Evolutionary conservation across 2,113 vertebrate species (phyloP), one percentile per base, ranked within the genome.

Genomic region (Probosciger aterrimus): DNA sequence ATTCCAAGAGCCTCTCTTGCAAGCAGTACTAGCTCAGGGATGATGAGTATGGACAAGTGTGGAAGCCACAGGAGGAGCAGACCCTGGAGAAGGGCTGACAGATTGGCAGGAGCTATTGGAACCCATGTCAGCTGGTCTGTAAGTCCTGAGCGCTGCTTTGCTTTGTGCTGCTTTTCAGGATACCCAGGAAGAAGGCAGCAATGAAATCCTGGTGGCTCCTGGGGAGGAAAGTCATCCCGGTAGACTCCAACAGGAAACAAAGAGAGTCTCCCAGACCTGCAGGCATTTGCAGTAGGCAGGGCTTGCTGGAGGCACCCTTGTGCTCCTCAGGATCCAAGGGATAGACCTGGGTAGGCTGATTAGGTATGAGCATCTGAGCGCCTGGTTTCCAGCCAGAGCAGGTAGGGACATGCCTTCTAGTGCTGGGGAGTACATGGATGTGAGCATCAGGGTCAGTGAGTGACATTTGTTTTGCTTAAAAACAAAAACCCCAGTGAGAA

Each of bases 101-200:
- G 22, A n/a, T 44, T 5, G 8, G 8, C 49, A 37, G 62, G 33
- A 63, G 20, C 20, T 30, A 2, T 17, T 2, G 4, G 50, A 20
- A 33, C 6, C 11, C 0, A 0, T 1, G 0, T 62, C 37, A 50
- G n/a, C 44, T 4, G 1, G 7, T 53, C 30, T 15, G 2, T 13
- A 53, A 43, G 22, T n/a, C 10, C 4, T 10, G 24, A 82, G 50
- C 17, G 3, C 33, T 4, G 1, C 16, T 0, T 0, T 18, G 27
- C 30, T 19, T 69, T 3, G 4, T 55, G 10, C n/a, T 4, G 14
- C 37, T 67, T 52, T 31, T 49, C 43, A 33, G 18, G 30, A 7
- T 3, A 4, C 3, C 9, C 17, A 6, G 7, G 25, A 73, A 18
- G 35, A 19, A 75, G 17, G 17, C 14, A 69, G 23, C 22, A n/a